Conservation (phyloP, 2,888 invertebrate species). For the Capitulum mitella region DNA sequence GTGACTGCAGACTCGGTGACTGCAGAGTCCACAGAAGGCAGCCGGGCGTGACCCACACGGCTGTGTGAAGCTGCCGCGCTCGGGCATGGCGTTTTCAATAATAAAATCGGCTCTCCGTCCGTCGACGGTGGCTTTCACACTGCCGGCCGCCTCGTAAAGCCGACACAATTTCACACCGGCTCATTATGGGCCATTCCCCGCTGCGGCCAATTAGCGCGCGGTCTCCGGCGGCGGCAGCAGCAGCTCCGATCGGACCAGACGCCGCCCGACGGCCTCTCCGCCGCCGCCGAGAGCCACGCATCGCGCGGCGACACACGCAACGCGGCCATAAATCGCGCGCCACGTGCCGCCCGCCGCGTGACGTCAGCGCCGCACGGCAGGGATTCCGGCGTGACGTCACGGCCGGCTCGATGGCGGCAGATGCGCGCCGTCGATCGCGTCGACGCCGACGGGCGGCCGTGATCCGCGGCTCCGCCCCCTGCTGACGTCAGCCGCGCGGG, state of each 20-base stretch:
- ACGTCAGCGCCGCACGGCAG: not conserved
- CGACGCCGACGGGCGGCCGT: not conserved
- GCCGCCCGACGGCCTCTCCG: not conserved
- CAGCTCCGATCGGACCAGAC: too few relatives aligned
- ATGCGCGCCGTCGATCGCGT: not conserved
- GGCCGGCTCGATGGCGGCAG: not conserved
- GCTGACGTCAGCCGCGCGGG: too few relatives aligned
- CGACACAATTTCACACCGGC: not conserved
- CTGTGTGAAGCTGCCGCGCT: too few relatives aligned
- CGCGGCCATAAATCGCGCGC: not conserved
- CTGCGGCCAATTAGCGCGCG: not conserved
- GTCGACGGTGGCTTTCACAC: not conserved
- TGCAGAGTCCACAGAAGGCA: too few relatives aligned
- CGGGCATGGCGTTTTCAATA: too few relatives aligned
- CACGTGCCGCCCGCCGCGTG: not conserved
- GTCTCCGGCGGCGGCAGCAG: not conserved
- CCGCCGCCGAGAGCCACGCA: not conserved
- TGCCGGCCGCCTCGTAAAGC: not conserved
- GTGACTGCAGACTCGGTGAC: too few relatives aligned
- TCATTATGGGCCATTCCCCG: not conserved
- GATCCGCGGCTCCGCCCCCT: not conserved
- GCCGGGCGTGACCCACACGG: too few relatives aligned
- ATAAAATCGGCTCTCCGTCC: too few relatives aligned
- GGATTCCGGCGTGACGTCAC: constrained; percentile 4
- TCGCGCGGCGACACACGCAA: not conserved